Base-by-base conservation (phyloP, 30 jellyfish, hydroid and myxozoan species). In the Sanderia malayensis region DNA sequence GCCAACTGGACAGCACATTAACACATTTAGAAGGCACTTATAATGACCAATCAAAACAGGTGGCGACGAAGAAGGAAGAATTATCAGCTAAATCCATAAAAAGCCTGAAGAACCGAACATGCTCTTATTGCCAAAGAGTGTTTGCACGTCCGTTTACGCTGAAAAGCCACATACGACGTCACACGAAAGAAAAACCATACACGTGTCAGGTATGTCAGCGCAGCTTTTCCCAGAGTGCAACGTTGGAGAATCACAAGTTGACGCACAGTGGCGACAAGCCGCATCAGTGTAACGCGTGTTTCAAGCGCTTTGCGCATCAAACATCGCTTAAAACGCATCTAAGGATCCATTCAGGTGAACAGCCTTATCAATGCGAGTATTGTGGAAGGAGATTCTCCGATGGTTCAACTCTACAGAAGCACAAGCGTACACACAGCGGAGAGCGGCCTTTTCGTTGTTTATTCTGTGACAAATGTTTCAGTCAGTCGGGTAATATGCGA, bases 401-500 rank as follows among this genome's bases (percentile, higher is more conserved):
- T 47, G 95, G 95, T 9, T 85, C 95, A 15, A 85, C 95, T 8
- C 86, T 85, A 15, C 85, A 74, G 58, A 85, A 85, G 44, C 95
- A 85, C 71, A 74, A 61, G 47, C 53, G 95, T 27, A 85, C 86
- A 25, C 95, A 85, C 46, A 71, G 57, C 34, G 95, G 95, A 2
- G 95, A 85, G 79, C 60, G 74, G 25, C 95, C 95, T 0, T 85
- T 71, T 62, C 67, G 25, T 19, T 85, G 95, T 30, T 75, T 67
- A 0, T 68, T 44, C 59, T 85, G 95, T 34, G 44, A 49, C 21
- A 74, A 66, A 76, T 31, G 79, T 11, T 85, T 85, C 81, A 71
- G 90, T 31, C 95, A 85, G 57, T 74, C 95, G 9, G 95, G 95
- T 25, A 85, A 85, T 59, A 85, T 85, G 95, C 62, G 67, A 25